phyloP scores from a whole-genome alignment of 2,113 vertebrate species.

The Clarias magur region DNA sequence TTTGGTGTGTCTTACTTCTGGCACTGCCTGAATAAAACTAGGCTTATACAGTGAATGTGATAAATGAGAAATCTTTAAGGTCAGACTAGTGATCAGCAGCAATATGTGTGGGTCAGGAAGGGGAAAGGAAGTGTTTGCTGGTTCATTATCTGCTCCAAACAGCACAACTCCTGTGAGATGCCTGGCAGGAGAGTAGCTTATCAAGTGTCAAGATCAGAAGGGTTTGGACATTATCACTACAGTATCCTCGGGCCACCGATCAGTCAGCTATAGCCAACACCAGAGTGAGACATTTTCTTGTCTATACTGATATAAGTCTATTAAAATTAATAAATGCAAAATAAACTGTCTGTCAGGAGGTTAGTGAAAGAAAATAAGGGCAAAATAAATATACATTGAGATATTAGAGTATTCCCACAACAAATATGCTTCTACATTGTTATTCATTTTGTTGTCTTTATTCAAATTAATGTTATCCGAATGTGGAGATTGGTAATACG shows the following conservation, averaged over 20 bases:
- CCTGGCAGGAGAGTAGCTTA: slow-evolving; percentile 40
- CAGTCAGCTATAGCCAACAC: slow-evolving; percentile 6
- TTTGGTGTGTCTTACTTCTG: slow-evolving; percentile 20
- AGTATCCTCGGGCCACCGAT: slow-evolving; percentile 11
- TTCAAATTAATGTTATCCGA: not conserved
- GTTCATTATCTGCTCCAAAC: slow-evolving; percentile 46
- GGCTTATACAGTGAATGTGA: slow-evolving; percentile 17
- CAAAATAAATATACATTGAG: not conserved
- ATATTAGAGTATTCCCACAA: not conserved
- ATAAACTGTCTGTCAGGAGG: not conserved
- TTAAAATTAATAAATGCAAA: not conserved
- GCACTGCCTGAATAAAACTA: not conserved
- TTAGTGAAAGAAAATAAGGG: not conserved
- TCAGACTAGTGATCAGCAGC: slow-evolving; percentile 45
- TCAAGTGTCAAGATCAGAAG: slow-evolving; percentile 30
- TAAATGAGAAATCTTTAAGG: slow-evolving; percentile 46
- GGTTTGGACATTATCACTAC: slow-evolving; percentile 23
- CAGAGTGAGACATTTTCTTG: not conserved
- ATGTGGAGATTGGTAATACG: not conserved
- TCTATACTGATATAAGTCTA: not conserved
- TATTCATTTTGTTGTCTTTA: not conserved
- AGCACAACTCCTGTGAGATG: slow-evolving; percentile 38
- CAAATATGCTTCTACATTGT: not conserved
- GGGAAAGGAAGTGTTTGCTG: slow-evolving; percentile 13
- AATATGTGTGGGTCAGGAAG: slow-evolving; percentile 37